Conservation (phyloP, 2,888 invertebrate species). For the Beris morrisii region DNA sequence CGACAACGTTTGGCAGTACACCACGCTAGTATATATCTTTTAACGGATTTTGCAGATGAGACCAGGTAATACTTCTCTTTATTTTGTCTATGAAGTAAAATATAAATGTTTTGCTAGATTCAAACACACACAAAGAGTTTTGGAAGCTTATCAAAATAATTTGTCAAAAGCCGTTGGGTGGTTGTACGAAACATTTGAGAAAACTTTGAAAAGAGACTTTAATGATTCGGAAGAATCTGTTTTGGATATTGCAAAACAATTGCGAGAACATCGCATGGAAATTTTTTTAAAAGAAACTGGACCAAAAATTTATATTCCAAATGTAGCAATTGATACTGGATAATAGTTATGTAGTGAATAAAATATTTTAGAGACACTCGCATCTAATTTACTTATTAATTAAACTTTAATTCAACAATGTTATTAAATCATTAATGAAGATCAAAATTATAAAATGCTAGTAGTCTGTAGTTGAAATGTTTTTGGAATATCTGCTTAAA, state of each 20-base stretch:
- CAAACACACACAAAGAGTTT: slow-evolving; percentile 51
- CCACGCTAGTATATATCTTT: slow-evolving; percentile 52
- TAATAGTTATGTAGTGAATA: background rate
- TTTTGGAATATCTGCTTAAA: no score
- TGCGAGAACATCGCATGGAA: slow-evolving; percentile 51
- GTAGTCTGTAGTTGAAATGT: no score
- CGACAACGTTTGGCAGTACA: slow-evolving; percentile 52
- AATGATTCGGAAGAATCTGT: slow-evolving; percentile 51
- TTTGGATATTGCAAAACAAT: slow-evolving; percentile 45
- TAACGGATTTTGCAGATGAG: slow-evolving; percentile 53
- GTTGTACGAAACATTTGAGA: slow-evolving; percentile 53
- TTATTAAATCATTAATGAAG: no score
- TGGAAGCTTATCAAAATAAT: slow-evolving; percentile 49
- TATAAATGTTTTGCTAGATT: slow-evolving; percentile 43
- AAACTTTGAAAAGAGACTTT: slow-evolving; percentile 51
- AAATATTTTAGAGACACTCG: no score
- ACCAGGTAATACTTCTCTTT: slow-evolving; percentile 43
- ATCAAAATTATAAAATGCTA: no score
- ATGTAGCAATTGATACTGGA: slow-evolving; percentile 25
- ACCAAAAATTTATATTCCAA: slow-evolving; percentile 42
- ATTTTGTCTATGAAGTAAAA: background rate
- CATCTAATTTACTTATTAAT: no score
- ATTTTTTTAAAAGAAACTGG: slow-evolving; percentile 46
- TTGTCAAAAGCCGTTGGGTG: slow-evolving; percentile 51
- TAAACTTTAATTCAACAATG: no score